Percentiles rank a stretch among this genome's conserved stretches.
phyloP scores from a whole-genome alignment of 2,888 invertebrate species.

The Oeneis ivallda region DNA sequence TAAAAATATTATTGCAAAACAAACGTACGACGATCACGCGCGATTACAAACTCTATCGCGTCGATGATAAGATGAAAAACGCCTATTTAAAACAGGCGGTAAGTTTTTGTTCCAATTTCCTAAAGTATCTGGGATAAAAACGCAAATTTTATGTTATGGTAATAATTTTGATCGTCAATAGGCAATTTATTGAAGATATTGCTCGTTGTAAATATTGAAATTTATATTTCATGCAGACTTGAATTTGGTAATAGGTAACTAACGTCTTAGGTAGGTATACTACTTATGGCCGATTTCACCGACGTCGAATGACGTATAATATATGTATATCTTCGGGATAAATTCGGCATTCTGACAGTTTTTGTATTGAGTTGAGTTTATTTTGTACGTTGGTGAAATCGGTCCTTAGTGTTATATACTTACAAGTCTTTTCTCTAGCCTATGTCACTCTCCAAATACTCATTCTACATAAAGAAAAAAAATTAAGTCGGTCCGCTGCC shows the following conservation, averaged over 20 bases:
- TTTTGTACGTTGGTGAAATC: no score
- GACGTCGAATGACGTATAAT: no score
- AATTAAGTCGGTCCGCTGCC: no score
- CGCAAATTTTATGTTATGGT: conserved; percentile 9
- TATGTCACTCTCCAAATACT: no score
- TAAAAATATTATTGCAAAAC: conserved; percentile 16
- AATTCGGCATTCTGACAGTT: no score
- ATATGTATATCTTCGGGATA: no score
- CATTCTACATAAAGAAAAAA: no score
- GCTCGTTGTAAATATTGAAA: conserved; percentile 1
- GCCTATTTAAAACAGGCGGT: background rate
- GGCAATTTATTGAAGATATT: conserved; percentile 14
- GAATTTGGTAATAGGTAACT: background rate
- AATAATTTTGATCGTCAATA: conserved; percentile 22
- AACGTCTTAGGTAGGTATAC: background rate
- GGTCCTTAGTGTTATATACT: no score
- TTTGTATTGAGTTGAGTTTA: no score
- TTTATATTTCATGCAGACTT: background rate
- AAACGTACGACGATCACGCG: background rate
- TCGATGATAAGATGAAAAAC: background rate
- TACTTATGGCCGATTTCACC: no score
- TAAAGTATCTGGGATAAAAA: conserved; percentile 18
- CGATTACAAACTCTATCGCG: background rate
- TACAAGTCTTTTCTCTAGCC: no score
- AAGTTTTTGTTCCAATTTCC: conserved; percentile 17